A percentile compares a stretch with the other conserved stretches of the same genome.
These are phyloP conservation scores for Trachelus iudaicus DNA, from an alignment of 2,888 invertebrate species.

Conservation along the genomic window DNA sequence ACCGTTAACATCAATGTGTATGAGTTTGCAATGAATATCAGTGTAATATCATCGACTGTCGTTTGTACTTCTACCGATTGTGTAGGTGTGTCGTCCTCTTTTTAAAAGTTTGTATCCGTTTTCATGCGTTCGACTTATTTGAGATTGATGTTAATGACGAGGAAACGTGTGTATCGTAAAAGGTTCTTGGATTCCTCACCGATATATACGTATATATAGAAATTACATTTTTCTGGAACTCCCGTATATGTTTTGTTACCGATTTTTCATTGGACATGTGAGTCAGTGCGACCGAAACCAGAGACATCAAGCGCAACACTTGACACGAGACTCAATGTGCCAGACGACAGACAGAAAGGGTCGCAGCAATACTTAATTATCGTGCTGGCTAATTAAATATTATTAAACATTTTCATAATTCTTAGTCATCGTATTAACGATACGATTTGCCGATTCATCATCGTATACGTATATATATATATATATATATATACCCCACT, in stretches of 20 bases:
- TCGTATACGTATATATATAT: conserved; percentile 9
- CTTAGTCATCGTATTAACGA: background rate
- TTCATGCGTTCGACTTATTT: background rate
- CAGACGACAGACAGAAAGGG: conserved; percentile 57
- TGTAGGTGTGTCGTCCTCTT: background rate
- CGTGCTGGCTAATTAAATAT: background rate
- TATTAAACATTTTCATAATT: background rate
- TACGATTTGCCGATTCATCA: background rate
- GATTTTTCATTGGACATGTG: conserved; percentile 5
- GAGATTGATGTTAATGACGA: background rate
- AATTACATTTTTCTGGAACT: background rate
- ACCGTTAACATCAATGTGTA: background rate
- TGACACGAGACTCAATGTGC: conserved; percentile 60
- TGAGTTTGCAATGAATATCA: background rate
- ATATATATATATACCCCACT: background rate
- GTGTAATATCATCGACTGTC: background rate
- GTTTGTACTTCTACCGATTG: background rate
- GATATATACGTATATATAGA: background rate
- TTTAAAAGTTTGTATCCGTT: background rate
- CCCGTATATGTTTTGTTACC: background rate
- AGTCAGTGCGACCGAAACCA: conserved; percentile 43
- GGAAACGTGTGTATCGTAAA: background rate
- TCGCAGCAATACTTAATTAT: conserved; percentile 31
- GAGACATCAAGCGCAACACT: conserved; percentile 56
- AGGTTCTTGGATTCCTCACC: background rate